Evolutionary conservation across 2,888 invertebrate species (phyloP), one percentile per base, ranked within the genome.

Genomic region (Drepana falcataria): DNA sequence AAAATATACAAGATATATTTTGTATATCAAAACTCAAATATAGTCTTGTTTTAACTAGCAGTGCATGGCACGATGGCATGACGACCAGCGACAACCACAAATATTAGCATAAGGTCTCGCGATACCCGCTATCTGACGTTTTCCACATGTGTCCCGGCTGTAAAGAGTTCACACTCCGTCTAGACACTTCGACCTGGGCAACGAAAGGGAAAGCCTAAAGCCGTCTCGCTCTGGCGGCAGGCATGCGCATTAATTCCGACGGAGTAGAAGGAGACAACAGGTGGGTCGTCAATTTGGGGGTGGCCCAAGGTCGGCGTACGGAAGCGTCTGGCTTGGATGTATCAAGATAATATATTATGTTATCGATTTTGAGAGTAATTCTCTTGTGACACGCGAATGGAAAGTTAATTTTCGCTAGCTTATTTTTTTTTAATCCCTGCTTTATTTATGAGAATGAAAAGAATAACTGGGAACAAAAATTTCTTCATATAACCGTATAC

Each of bases 161-260:
- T 87, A 83, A 86, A 87, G 84, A 88, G 89, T 88, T 89, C 90
- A 88, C 77, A 77, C 71, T 77, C 76, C 79, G 90, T 91, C 90
- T 90, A 91, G 90, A 91, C 90, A 77, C 69, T 87, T 90, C 90
- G 89, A 89, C 88, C 90, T 82, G 78, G 68, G 68, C 69, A 70
- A 69, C 68, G 85, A 82, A 82, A 85, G 76, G 75, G 82, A 76
- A 68, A 72, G 59, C 59, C 64, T 66, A 63, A 62, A 53, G 56
- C 71, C 68, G 62, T 84, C 85, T 73, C 78, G 58, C 74, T 85
- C 81, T 82, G 70, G 78, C 79, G 79, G 75, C 81, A 80, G 81
- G 81, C 90, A 87, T 89, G 89, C 89, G 90, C 88, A 85, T 65
- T 80, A 67, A 60, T 57, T 55, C 51, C 61, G 67, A 66, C 66